Evolutionary conservation across 1,140 invertebrate species (phyloP), one percentile per base, ranked within the genome.

Genomic region (Trichonephila clavata): DNA sequence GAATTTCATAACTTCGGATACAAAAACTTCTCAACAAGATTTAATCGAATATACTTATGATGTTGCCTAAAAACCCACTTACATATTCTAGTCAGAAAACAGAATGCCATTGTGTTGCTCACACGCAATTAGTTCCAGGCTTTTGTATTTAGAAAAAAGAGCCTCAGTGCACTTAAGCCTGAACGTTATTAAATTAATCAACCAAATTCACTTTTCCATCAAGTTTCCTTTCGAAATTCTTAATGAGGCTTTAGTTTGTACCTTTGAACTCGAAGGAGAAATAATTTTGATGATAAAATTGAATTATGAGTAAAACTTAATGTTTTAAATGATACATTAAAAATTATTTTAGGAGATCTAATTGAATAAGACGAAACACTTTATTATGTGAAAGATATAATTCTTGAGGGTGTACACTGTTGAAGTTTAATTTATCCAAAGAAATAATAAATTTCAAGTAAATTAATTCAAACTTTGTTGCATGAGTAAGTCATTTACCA

Each of bases 21-120:
- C 24, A 68, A 8, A 14, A 10, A 21, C n/a, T 68, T 24, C 8
- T 14, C 65, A 68, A 68, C n/a, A 68, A 68, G 65, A 68, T 21
- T 68, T 68, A 68, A 68, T 68, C 24, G 65, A 68, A 10, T 24
- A 10, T 27, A 24, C n/a, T n/a, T 6, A 24, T 68, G 65, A 68
- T n/a, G 65, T 68, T 68, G 65, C 21, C 65, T 68, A 68, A 68
- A 68, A 68, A 68, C 21, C 8, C 24, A 68, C 65, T 68, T 68
- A 68, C 27, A 68, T 68, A 68, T 68, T 27, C 65, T 24, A 21
- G n/a, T 68, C 24, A 27, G 65, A 24, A 68, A n/a, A 4, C 7
- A 68, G 24, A 27, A 8, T 24, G 24, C 13, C 65, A 68, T 14
- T 68, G 65, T 68, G 65, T 68, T 68, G 14, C 65, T 24, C 27